Evolutionary conservation across 2,113 vertebrate species (phyloP), one percentile per base, ranked within the genome.

Genomic region (Aphelocoma coerulescens): DNA sequence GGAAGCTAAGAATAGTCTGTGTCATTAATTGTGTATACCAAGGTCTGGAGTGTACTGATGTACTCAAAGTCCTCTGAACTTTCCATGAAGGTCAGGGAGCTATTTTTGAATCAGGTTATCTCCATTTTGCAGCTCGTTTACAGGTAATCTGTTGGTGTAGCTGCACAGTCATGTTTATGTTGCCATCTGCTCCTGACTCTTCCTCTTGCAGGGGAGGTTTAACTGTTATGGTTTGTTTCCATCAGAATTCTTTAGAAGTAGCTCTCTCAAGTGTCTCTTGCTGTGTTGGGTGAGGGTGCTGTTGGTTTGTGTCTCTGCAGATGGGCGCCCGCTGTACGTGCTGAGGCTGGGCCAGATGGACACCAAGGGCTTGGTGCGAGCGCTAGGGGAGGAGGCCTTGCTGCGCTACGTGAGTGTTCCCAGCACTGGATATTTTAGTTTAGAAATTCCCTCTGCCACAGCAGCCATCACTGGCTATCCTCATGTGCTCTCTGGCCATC

Each of bases 281-380:
- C 69, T 93, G 68, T 67, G 14, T 71, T 71, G 65, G 65, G 14
- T 49, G 10, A 61, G 21, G 16, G 16, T 46, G 58, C 7, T 32
- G 10, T 4, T 91, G 63, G 22, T 62, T 46, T 43, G 61, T 91
- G 89, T 86, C 27, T 1, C 57, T 91, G 83, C 94, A 99, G 99
- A 99, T 11, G 99, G 99, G 7, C 98, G 99, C 77, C 99, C 99
- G 0, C 97, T 99, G 32, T 99, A 99, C 18, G 98, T 99, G 93
- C 98, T 99, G 95, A 97, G 99, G 73, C 94, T 99, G 93, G 99
- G 99, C 16, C 99, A 99, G 98, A 99, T 99, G 99, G 99, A 99
- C 97, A 99, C 99, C 15, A 99, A 99, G 88, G 99, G 99, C 63
- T 73, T 99, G 84, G 99, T 99, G 57, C 96, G 99, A 68, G 99